Evolutionary conservation across 2,888 invertebrate genomes (phyloP), one percentile per base, ranked within the genome.

Genomic region (Drosophila nr. medialis): DNA sequence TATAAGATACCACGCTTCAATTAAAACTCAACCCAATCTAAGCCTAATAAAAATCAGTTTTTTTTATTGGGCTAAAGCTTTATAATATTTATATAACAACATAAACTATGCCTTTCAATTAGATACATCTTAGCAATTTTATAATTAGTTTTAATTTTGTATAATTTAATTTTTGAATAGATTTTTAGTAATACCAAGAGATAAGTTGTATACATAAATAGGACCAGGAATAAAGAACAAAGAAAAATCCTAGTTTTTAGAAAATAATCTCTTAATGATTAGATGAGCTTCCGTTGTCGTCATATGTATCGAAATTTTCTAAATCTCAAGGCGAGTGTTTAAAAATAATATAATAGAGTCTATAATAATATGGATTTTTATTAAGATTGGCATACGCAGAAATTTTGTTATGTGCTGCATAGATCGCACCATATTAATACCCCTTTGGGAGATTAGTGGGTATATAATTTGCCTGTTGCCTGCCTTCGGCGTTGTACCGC

Each of bases 401-500:
- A 45, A 13, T 45, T 34, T 8, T 32, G 32, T 21, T 21, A 32
- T 32, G 15, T 58, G 24, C n/a, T 38, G 21, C 24, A 45, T 24
- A 32, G 13, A 13, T 51, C 4, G 3, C 8, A 38, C 0, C 30
- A 30, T 21, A 10, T 10, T 21, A 13, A 56, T 53, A 42, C 56
- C 58, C 30, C 5, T 21, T 27, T 7, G 5, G 0, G 2, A 4
- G 18, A 29, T 21, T 11, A n/a, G 24, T 38, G 30, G 38, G 72
- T 64, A 64, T 63, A 32, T 24, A 27, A 64, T 61, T 69, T 64
- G 68, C 72, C 72, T 87, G 68, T 80, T 75, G 80, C 87, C 77
- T 74, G 77, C 82, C 72, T 68, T 60, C 40, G 54, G 62, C 74
- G 24, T 45, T 80, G 72, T 60, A 72, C 72, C 82, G 66, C 53